A percentile compares a stretch with the other conserved stretches of the same genome.
These are phyloP conservation scores for Xerus inauris DNA, from an alignment of 2,113 vertebrate genomes.

Conservation along the genomic window DNA sequence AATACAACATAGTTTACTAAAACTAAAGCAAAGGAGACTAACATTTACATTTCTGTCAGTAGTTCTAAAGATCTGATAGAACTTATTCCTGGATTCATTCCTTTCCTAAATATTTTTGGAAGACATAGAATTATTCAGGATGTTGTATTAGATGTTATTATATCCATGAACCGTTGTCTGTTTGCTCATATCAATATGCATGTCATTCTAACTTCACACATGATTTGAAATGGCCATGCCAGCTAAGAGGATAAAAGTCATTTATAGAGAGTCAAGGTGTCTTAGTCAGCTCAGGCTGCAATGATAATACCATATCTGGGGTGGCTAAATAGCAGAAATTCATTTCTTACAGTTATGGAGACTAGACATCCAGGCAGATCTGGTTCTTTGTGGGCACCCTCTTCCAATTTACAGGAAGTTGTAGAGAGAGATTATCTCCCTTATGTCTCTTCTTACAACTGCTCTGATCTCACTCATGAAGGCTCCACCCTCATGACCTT, in stretches of 20 bases:
- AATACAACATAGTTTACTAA: constrained; percentile 16
- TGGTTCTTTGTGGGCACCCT: neutral
- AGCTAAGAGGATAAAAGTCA: neutral
- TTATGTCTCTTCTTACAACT: neutral
- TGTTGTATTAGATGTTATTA: neutral
- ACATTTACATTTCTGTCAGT: constrained; percentile 1
- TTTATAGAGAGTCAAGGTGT: neutral
- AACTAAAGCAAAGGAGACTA: constrained; percentile 6
- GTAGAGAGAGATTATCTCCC: neutral
- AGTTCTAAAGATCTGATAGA: constrained; percentile 18
- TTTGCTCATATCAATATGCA: neutral
- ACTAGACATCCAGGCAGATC: neutral
- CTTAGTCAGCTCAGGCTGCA: neutral
- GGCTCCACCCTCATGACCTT: neutral
- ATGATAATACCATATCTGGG: neutral
- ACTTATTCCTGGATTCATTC: constrained; percentile 16
- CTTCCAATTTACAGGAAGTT: neutral
- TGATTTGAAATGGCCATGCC: neutral
- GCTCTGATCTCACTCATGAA: neutral
- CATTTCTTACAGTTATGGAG: neutral
- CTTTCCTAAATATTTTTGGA: constrained; percentile 8
- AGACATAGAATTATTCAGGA: neutral
- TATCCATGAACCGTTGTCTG: neutral
- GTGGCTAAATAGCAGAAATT: neutral
- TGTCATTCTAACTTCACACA: neutral